A percentile compares a stretch with the other conserved stretches of the same genome.
Conservation (phyloP, 1,140 invertebrate genomes). For the Calliphora vicina region DNA sequence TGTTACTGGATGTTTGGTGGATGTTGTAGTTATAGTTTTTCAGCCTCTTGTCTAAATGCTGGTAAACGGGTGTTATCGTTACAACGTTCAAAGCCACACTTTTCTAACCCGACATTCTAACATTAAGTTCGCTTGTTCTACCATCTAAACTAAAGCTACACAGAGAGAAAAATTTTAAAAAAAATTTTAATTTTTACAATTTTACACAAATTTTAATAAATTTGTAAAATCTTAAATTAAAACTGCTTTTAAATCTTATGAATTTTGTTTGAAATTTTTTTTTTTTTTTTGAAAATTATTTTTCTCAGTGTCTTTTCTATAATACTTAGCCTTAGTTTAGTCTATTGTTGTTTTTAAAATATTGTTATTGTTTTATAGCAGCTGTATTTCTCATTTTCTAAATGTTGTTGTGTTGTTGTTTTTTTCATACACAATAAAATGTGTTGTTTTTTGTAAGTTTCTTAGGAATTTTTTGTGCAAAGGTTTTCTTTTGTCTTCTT, state of each 20-base stretch:
- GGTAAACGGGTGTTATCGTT: slow-evolving; percentile 12
- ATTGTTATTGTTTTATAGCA: background rate
- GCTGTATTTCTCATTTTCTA: too few relatives aligned
- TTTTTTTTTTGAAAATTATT: background rate
- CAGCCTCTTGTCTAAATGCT: background rate
- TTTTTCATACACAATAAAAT: background rate
- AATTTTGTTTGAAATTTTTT: background rate
- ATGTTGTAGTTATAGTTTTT: background rate
- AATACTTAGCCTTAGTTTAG: background rate
- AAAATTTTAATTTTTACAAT: too few relatives aligned
- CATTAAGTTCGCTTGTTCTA: background rate
- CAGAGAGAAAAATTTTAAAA: background rate
- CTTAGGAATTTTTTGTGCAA: too few relatives aligned
- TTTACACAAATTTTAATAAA: too few relatives aligned
- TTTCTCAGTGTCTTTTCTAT: background rate
- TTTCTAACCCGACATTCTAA: background rate
- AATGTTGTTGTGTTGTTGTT: too few relatives aligned
- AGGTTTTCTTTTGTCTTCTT: background rate
- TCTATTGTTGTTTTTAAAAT: background rate
- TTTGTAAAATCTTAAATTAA: too few relatives aligned
- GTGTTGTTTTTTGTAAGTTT: background rate
- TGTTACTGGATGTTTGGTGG: background rate
- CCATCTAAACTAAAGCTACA: background rate
- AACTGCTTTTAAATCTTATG: too few relatives aligned
- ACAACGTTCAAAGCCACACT: background rate